phyloP scores from a whole-genome alignment of 2,888 invertebrate species.

The Caenorhabditis uteleia region DNA sequence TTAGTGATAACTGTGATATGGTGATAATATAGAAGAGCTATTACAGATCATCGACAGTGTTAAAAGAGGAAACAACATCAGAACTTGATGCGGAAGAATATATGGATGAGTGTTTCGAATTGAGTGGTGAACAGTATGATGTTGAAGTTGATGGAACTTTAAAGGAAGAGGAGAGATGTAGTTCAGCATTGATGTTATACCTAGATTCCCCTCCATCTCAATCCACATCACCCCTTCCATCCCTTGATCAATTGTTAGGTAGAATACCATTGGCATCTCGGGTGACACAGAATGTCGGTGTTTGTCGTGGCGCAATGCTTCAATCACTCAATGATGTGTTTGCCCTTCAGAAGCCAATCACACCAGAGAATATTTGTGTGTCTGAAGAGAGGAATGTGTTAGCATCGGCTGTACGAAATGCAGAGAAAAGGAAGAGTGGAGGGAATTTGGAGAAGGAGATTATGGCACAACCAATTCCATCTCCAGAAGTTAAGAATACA shows the following conservation, averaged over 20 bases:
- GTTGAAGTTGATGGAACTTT: slow-evolving; percentile 30
- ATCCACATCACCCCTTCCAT: slow-evolving; percentile 14
- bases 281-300: slow-evolving; percentile 34
- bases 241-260: slow-evolving; percentile 29
- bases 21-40: neutral
- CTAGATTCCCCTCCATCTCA: slow-evolving; percentile 3
- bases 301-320: slow-evolving; percentile 42
- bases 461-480: neutral
- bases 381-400: slow-evolving; percentile 44
- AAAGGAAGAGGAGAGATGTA: slow-evolving; percentile 35
- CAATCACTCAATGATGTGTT: slow-evolving; percentile 45
- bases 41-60: slow-evolving; percentile 11
- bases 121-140: slow-evolving; percentile 25
- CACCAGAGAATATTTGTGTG: slow-evolving; percentile 25
- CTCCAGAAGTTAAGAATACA: slow-evolving; percentile 1
- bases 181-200: slow-evolving; percentile 19
- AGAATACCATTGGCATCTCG: slow-evolving; percentile 28
- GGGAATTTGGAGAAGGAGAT: slow-evolving; percentile 9
- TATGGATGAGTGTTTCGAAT: slow-evolving; percentile 36
- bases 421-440: slow-evolving; percentile 42
- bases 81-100: slow-evolving; percentile 38
- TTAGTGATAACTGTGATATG: slow-evolving; percentile 19
- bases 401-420: slow-evolving; percentile 47
- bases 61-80: slow-evolving; percentile 37
- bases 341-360: slow-evolving; percentile 36